These are phyloP conservation scores for Lasioglossum villosulum DNA, from an alignment of 2,888 invertebrate species.

Conservation along the genomic window DNA sequence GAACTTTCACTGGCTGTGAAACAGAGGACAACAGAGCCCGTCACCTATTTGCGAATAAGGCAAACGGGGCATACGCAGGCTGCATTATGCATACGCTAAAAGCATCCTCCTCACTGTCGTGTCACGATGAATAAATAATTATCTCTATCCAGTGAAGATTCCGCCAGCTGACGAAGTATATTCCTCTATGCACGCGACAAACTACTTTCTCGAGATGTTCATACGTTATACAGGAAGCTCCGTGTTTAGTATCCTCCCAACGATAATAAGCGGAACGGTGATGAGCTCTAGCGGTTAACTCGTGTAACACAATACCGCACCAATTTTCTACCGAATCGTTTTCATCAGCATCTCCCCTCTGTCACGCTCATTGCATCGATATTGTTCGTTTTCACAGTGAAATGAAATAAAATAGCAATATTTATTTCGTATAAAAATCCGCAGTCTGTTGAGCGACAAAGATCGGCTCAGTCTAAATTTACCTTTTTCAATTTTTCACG, in stretches of 20 bases:
- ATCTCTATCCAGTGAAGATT: constrained; percentile 26
- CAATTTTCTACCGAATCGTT: neutral
- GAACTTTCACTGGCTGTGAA: constrained; percentile 39
- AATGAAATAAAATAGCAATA: neutral
- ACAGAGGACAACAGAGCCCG: constrained; percentile 33
- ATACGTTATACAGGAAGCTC: constrained; percentile 25
- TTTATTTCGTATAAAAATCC: neutral
- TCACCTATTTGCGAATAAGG: constrained; percentile 50
- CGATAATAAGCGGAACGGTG: neutral
- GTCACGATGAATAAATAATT: constrained; percentile 50
- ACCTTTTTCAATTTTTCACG: neutral
- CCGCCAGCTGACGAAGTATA: constrained; percentile 9
- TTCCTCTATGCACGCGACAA: constrained; percentile 35
- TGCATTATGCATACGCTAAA: constrained; percentile 51
- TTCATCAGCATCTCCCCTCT: neutral
- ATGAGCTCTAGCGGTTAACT: neutral
- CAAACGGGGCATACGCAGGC: constrained; percentile 31
- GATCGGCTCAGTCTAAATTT: neutral
- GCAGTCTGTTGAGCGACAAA: neutral
- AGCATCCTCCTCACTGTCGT: constrained; percentile 30
- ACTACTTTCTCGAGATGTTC: constrained; percentile 14
- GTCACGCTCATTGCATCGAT: no score
- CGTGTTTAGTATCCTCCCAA: neutral
- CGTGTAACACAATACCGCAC: neutral
- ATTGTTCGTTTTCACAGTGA: no score